Evolutionary conservation across 2,113 vertebrate species (phyloP).

Genomic region (Bostrychus sinensis): DNA sequence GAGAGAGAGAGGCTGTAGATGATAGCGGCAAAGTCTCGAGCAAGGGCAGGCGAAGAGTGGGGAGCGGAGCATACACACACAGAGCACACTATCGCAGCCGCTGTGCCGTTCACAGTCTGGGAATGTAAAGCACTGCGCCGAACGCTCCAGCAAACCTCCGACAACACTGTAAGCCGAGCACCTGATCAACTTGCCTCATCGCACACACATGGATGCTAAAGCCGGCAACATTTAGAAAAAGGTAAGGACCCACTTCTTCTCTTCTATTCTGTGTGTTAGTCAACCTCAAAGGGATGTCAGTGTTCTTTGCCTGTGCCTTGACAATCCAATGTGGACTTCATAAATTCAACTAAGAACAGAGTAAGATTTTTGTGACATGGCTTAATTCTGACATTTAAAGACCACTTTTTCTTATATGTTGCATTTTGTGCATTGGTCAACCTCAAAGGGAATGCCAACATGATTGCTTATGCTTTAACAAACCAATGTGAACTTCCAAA

Average conservation of each 20-base stretch:
- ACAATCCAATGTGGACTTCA: background rate
- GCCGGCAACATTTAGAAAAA: slow-evolving; percentile 46
- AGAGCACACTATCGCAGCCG: slow-evolving; percentile 53
- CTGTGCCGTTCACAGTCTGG: slow-evolving; percentile 78
- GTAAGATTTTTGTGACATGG: no score
- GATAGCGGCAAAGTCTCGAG: background rate
- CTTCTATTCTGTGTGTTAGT: background rate
- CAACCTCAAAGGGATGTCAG: background rate
- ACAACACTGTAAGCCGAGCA: slow-evolving; percentile 41
- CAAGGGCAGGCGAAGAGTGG: background rate
- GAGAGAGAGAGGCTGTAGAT: background rate
- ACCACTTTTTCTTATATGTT: slow-evolving; percentile 25
- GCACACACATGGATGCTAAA: slow-evolving; percentile 66
- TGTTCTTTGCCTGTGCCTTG: background rate
- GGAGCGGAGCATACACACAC: slow-evolving; percentile 24
- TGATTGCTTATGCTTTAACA: slow-evolving; percentile 51
- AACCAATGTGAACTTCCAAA: slow-evolving; percentile 16
- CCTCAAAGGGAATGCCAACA: slow-evolving; percentile 29
- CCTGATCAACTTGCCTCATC: slow-evolving; percentile 42
- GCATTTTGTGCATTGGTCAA: slow-evolving; percentile 32
- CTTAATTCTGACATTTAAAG: no score
- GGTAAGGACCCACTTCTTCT: slow-evolving; percentile 52
- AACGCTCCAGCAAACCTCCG: slow-evolving; percentile 56
- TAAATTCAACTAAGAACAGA: background rate
- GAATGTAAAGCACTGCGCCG: slow-evolving; percentile 75